These are phyloP conservation scores for Rotaria sp. DNA, from an alignment of 2,888 invertebrate species.

Conservation along the genomic window DNA sequence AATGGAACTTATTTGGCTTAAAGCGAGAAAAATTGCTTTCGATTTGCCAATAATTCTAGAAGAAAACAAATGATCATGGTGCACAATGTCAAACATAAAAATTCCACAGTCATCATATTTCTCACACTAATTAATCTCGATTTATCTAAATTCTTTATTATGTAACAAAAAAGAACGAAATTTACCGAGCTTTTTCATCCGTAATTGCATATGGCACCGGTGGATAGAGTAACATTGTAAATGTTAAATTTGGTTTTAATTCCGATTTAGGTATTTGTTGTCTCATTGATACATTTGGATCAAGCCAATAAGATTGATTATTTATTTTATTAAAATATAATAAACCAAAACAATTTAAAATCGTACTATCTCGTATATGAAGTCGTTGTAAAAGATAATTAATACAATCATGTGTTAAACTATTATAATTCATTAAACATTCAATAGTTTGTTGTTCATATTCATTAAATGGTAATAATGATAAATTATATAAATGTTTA, in stretches of 20 bases:
- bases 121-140: no score
- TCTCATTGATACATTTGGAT: not conserved
- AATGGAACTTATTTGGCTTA: no score
- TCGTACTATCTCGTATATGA: not conserved
- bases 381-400: not conserved
- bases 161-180: no score
- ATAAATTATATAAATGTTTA: not conserved
- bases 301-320: conserved; percentile 24
- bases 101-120: no score
- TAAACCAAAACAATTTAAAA: not conserved
- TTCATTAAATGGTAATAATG: not conserved
- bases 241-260: not conserved
- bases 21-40: no score
- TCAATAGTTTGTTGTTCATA: conserved; percentile 17
- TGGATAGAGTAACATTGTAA: conserved; percentile 19
- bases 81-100: no score
- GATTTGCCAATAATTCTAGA: no score
- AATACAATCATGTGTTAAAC: conserved; percentile 10
- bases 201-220: not conserved
- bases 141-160: no score
- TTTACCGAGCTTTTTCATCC: conserved; percentile 20
- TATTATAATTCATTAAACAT: conserved; percentile 29
- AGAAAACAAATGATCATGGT: no score
- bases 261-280: not conserved
- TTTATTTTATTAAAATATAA: not conserved